Evolutionary conservation across 2,797 vertebrate species (phyloP).

Genomic region (Balearica regulorum): DNA sequence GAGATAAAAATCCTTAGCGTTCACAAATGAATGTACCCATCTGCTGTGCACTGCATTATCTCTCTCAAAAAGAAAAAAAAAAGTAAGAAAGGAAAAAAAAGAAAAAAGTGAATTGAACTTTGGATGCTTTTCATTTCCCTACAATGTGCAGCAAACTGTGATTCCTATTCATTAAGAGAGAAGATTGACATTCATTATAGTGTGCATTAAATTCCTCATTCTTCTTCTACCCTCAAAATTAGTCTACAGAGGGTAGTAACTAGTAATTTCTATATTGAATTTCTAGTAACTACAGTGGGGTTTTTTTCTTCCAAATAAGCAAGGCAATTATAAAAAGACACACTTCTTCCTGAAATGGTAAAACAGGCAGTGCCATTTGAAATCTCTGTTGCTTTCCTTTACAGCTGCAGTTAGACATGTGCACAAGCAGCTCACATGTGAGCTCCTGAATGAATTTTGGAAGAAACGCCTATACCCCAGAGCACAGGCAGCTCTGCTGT

Average conservation of each 20-base stretch:
- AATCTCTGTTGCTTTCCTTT: background rate
- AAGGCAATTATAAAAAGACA: conserved; percentile 16
- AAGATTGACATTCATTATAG: conserved; percentile 63
- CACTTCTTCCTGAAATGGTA: background rate
- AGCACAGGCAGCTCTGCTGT: background rate
- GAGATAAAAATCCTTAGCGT: background rate
- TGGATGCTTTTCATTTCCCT: conserved; percentile 48
- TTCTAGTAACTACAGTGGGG: conserved; percentile 43
- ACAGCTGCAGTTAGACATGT: background rate
- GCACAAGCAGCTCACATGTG: background rate
- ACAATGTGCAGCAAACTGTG: conserved; percentile 55
- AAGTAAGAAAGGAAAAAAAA: background rate
- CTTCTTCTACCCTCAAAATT: conserved; percentile 52
- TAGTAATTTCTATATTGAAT: conserved; percentile 46
- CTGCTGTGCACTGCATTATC: conserved; percentile 8
- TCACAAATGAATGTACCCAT: conserved; percentile 14
- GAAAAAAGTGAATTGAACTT: conserved; percentile 7
- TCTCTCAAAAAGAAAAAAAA: background rate
- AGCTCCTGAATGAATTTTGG: background rate
- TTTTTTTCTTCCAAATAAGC: conserved; percentile 28
- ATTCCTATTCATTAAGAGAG: conserved; percentile 57
- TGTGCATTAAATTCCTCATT: conserved; percentile 51
- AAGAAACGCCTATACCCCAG: background rate
- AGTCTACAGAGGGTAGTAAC: conserved; percentile 54
- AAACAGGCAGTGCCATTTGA: background rate